Base-by-base conservation (phyloP, 2,797 vertebrate genomes). In the Scolopax bukidnonensis region DNA sequence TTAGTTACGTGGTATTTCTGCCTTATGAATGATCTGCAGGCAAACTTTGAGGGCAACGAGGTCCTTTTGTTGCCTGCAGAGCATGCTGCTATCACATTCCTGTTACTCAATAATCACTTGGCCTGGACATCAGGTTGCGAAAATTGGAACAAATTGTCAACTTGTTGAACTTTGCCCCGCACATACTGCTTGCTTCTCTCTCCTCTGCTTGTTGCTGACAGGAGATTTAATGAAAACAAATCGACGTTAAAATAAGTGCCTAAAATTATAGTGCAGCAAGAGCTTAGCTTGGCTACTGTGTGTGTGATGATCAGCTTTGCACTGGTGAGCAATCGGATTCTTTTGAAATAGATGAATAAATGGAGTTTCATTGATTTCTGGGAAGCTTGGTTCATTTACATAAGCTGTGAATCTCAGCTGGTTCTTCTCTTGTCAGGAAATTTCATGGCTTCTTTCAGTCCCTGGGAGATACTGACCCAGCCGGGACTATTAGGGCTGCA, bases 301-400 rank as follows among this genome's bases (percentile, higher is more conserved):
- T 84, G 90, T 84, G 90, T 68, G 93, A n/a, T 54, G 79, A 88
- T 77, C 85, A 36, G 94, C 94, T 95, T 90, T 90, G 93, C 20
- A 1, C 57, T 2, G 71, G 78, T 92, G 63, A 91, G 93, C 75
- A 89, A 28, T 84, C 11, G 18, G 87, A 78, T 87, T 85, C 57
- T 2, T 65, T 40, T 70, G 84, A 78, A 75, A 28, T 4, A 75
- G 86, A 68, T 69, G 87, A 85, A 90, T 84, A 84, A 84, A 40
- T 33, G 60, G 53, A 61, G 51, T 47, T 89, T 48, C 54, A 45
- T 5, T 93, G 70, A 77, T 88, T 94, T 74, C 84, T 79, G 87
- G 71, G 87, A 41, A 85, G 75, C 68, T 88, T 54, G 84, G 79
- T 69, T 64, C 78, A 61, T 84, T 94, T 95, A 32, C 68, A 56